Evolutionary conservation across 2,797 vertebrate species (phyloP).

Genomic region (Podarcis lilfordi): DNA sequence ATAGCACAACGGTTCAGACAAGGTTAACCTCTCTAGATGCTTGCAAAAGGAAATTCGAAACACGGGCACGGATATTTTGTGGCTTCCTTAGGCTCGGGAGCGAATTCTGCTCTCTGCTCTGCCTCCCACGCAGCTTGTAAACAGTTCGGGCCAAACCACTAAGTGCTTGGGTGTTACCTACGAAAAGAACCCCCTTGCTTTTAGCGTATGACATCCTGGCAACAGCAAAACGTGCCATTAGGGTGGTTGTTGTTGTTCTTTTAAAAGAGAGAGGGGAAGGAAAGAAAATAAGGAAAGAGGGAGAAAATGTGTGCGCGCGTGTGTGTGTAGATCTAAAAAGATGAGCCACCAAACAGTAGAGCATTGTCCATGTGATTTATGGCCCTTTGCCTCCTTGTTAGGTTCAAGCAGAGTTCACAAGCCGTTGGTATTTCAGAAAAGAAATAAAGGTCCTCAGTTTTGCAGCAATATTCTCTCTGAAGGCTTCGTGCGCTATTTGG

Average conservation of each 20-base stretch:
- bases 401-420: conserved; percentile 89
- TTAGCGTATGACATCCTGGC: conserved; percentile 48
- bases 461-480: conserved; percentile 72
- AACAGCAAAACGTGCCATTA: conserved; percentile 70
- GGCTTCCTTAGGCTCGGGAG: conserved; percentile 37
- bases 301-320: not conserved
- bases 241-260: too few relatives aligned
- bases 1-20: conserved; percentile 44
- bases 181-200: conserved; percentile 57
- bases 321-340: conserved; percentile 72
- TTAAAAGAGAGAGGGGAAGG: not conserved
- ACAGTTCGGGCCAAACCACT: conserved; percentile 44
- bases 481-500: conserved; percentile 69
- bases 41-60: conserved; percentile 62
- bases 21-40: conserved; percentile 45
- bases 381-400: conserved; percentile 82
- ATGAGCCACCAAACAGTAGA: conserved; percentile 86
- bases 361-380: conserved; percentile 89
- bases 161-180: conserved; percentile 67
- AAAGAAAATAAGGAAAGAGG: not conserved
- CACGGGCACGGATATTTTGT: conserved; percentile 50
- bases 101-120: conserved; percentile 24
- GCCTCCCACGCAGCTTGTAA: conserved; percentile 44
- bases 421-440: conserved; percentile 82
- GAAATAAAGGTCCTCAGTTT: conserved; percentile 77